phyloP scores from a whole-genome alignment of 2,113 vertebrate genomes.

The Semicossyphus pulcher region DNA sequence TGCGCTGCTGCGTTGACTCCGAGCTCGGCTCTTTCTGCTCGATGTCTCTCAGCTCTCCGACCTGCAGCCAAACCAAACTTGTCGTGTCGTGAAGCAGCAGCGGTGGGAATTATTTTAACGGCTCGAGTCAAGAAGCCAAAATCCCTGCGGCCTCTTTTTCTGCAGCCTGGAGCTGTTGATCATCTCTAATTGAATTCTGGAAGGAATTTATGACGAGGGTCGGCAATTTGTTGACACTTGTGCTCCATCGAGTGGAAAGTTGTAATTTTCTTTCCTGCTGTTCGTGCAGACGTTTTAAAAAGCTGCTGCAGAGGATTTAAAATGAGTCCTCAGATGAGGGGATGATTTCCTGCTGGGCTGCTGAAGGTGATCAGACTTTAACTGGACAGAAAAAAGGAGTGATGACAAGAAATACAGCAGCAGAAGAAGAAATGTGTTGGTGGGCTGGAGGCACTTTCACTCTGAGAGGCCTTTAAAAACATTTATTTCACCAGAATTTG shows the following conservation, averaged over 20 bases:
- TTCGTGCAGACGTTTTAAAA: background rate
- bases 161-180: slow-evolving; percentile 12
- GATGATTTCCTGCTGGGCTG: background rate
- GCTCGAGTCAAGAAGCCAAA: background rate
- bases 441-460: too few relatives aligned
- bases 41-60: background rate
- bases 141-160: slow-evolving; percentile 6
- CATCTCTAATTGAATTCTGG: slow-evolving; percentile 35
- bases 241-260: slow-evolving; percentile 28
- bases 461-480: background rate
- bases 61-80: slow-evolving; percentile 30
- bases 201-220: slow-evolving; percentile 45
- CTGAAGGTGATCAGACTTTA: slow-evolving; percentile 4
- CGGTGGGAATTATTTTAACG: slow-evolving; percentile 13
- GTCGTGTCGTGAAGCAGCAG: slow-evolving; percentile 20
- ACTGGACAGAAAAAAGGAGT: background rate
- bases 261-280: slow-evolving; percentile 15
- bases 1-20: background rate
- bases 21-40: background rate
- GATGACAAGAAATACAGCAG: slow-evolving; percentile 5
- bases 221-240: slow-evolving; percentile 53
- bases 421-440: background rate
- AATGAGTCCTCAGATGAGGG: background rate
- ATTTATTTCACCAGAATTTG: background rate
- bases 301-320: background rate